Evolutionary conservation across 2,797 vertebrate genomes (phyloP).

Genomic region (Enteromius afrohamiltoni): DNA sequence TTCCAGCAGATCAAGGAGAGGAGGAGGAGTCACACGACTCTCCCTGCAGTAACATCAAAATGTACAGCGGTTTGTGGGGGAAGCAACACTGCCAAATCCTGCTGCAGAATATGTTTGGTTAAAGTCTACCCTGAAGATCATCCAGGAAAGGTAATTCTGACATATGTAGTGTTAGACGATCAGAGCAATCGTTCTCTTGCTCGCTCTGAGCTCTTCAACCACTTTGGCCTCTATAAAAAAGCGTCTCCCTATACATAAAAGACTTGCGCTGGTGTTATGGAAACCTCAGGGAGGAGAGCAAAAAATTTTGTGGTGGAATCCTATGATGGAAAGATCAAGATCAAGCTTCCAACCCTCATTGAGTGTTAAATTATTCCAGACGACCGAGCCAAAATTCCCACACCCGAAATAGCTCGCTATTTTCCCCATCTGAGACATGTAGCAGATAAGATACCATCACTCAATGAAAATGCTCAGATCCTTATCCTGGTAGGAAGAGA

Average conservation of each 20-base stretch:
- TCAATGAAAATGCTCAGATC: background rate
- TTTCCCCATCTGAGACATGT: background rate
- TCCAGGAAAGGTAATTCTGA: no score
- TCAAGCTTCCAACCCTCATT: background rate
- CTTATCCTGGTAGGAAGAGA: background rate
- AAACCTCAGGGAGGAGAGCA: background rate
- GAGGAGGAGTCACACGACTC: background rate
- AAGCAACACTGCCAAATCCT: background rate
- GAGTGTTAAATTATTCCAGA: background rate
- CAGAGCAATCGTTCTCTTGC: no score
- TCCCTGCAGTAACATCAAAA: background rate
- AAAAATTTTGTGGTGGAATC: background rate
- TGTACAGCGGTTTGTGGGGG: background rate
- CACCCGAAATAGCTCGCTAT: background rate
- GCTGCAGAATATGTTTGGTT: background rate
- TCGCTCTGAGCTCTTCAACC: background rate
- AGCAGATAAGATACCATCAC: background rate
- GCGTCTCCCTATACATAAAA: background rate
- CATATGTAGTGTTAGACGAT: no score
- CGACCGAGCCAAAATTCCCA: background rate
- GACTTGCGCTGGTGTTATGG: background rate
- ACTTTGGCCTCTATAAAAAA: background rate
- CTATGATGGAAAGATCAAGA: background rate
- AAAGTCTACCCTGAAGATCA: background rate
- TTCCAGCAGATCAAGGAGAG: no score